Evolutionary conservation across 2,888 invertebrate species (phyloP), one percentile per base, ranked within the genome.

Genomic region (Xanthostigma xanthostigma): DNA sequence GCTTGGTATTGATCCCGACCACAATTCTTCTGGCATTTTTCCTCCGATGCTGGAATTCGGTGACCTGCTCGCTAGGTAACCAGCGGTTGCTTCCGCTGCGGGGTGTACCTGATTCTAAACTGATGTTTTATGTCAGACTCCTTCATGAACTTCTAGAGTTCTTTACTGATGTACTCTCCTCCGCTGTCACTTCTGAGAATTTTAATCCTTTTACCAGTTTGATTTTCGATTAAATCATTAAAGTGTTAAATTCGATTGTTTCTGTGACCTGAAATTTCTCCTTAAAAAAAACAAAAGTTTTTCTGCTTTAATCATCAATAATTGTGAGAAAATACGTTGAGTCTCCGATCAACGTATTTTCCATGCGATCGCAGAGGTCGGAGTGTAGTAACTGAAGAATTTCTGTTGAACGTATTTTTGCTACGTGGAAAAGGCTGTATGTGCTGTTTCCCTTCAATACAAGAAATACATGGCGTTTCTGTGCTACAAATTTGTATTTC

Each of bases 61-160:
- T n/a, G n/a, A n/a, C n/a, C n/a, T n/a, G n/a, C n/a, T n/a, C n/a
- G n/a, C n/a, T n/a, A n/a, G n/a, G n/a, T n/a, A n/a, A n/a, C n/a
- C n/a, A n/a, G n/a, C n/a, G n/a, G n/a, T n/a, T n/a, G n/a, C n/a
- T 64, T 64, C 45, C 62, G 59, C 46, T 63, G 53, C 2, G 61
- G 63, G 0, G 54, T 60, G 39, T 64, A 59, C 0, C 60, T 54
- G 1, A 55, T 53, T 2, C 62, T 58, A 9, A 51, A 50, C 50
- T 63, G 55, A 52, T 64, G 62, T 8, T 41, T 43, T 14, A 63
- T 64, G 12, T 60, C 61, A 40, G 47, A 38, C 3, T 49, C 45
- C 41, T 44, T 47, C 11, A 56, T 50, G 48, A 51, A 56, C 8
- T 48, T 45, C 8, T 50, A 27, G 10, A 59, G 52, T 8, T 46